Evolutionary conservation across 2,797 vertebrate genomes (phyloP).

Genomic region (Gallirallus australis): DNA sequence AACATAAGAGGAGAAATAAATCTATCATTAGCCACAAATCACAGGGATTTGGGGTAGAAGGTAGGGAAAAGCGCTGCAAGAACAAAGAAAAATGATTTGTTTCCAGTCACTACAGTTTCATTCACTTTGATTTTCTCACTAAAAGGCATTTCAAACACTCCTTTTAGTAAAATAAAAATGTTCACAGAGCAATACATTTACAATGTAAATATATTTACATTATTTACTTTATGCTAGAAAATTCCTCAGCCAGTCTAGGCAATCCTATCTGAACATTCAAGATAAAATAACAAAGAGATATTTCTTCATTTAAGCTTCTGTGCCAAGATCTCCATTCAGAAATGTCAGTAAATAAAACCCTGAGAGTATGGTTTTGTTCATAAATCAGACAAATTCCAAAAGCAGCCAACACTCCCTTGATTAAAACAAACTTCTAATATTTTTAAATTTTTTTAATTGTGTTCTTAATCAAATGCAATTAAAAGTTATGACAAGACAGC

Average conservation of each 20-base stretch:
- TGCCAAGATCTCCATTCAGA: background rate
- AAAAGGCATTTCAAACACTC: conserved; percentile 16
- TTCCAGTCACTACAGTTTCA: background rate
- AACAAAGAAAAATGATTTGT: background rate
- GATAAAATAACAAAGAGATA: background rate
- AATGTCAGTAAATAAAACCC: background rate
- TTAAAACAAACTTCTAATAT: background rate
- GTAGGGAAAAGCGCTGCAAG: background rate
- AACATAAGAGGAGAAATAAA: background rate
- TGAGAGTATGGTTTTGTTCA: background rate
- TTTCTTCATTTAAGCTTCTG: background rate
- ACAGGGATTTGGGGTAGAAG: background rate
- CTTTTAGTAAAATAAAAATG: background rate
- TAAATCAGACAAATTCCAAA: background rate
- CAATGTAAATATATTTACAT: background rate
- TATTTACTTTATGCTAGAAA: background rate
- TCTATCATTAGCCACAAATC: background rate
- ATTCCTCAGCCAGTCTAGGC: background rate
- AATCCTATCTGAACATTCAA: background rate
- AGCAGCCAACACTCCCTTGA: background rate
- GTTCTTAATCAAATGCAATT: background rate
- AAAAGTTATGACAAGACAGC: background rate
- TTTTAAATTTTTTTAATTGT: background rate
- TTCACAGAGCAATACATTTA: background rate
- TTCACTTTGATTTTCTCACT: conserved; percentile 5